These are phyloP conservation scores for Pelecanus crispus DNA, from an alignment of 2,113 vertebrate genomes.

Conservation along the genomic window DNA sequence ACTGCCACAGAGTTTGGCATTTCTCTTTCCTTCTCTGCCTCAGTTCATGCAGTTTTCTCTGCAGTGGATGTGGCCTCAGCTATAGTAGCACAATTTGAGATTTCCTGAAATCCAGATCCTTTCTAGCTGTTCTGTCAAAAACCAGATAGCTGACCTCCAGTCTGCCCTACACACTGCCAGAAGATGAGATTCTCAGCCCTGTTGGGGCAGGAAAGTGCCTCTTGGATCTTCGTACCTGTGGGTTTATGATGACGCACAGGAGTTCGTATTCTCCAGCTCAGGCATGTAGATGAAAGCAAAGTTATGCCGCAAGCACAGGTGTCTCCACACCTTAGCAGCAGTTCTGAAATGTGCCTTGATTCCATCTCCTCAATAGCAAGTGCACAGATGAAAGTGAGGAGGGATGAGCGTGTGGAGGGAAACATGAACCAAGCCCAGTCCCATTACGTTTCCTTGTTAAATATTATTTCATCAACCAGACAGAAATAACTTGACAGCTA, in stretches of 20 bases:
- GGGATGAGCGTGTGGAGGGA: background rate
- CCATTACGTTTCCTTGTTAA: background rate
- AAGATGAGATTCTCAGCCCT: background rate
- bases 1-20: background rate
- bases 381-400: background rate
- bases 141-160: background rate
- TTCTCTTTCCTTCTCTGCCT: background rate
- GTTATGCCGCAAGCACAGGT: background rate
- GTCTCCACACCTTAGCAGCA: background rate
- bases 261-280: background rate
- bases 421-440: background rate
- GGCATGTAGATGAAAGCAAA: background rate
- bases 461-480: constrained; percentile 6
- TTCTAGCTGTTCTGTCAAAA: background rate
- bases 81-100: background rate
- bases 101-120: background rate
- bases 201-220: background rate
- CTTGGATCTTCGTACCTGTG: background rate
- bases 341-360: background rate
- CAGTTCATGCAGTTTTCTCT: background rate
- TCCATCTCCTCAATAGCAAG: background rate
- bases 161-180: background rate
- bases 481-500: background rate
- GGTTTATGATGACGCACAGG: background rate
- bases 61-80: background rate